Percentiles rank a stretch among this genome's conserved stretches.
Evolutionary conservation across 2,113 vertebrate species (phyloP).

Genomic region (Cephalopterus ornatus): DNA sequence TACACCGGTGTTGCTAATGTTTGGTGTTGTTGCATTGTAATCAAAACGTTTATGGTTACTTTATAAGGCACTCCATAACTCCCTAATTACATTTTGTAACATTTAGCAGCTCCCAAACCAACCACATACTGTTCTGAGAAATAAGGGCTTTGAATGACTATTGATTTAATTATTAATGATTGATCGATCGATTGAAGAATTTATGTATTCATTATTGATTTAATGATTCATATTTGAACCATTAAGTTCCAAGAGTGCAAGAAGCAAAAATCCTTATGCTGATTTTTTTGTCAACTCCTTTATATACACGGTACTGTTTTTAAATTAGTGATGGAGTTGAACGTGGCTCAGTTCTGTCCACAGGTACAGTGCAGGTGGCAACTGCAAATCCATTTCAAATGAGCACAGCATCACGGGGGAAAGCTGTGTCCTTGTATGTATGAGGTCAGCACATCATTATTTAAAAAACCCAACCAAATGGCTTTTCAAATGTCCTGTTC

Average conservation of each 20-base stretch:
- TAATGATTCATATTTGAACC: not conserved
- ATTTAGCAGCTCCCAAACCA: not conserved
- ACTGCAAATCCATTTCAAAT: not conserved
- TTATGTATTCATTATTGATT: not conserved
- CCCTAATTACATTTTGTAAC: not conserved
- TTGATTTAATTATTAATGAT: not conserved
- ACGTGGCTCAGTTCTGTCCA: not conserved
- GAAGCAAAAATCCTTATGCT: not conserved
- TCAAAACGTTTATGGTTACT: not conserved
- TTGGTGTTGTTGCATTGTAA: not conserved
- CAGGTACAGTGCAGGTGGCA: not conserved
- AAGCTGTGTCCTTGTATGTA: not conserved
- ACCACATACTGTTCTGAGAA: not conserved
- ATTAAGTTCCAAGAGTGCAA: not conserved
- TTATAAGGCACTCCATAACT: not conserved
- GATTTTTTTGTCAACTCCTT: not conserved
- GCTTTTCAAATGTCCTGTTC: not conserved
- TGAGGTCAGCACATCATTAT: not conserved
- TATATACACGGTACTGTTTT: not conserved
- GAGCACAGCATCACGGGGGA: not conserved
- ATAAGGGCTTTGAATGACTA: not conserved
- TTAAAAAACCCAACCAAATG: not conserved
- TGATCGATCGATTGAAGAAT: not conserved
- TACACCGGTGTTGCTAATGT: not conserved
- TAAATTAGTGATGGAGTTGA: not conserved